These are phyloP conservation scores for Solenopsis fugax DNA, from an alignment of 1,140 invertebrate genomes.

Conservation along the genomic window DNA sequence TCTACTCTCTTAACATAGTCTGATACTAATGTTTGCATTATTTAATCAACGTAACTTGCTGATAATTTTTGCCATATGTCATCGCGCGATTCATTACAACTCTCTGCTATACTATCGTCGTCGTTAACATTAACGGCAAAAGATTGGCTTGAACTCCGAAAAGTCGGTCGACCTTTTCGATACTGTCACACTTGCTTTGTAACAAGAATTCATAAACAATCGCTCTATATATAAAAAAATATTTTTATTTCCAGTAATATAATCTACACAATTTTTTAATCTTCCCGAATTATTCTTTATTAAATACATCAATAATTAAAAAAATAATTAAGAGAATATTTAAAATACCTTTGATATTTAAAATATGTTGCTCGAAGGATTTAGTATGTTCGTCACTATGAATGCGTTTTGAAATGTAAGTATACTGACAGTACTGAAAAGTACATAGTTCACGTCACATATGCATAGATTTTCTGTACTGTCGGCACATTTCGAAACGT, in stretches of 20 bases:
- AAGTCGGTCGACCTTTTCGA: background rate
- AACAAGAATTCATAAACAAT: background rate
- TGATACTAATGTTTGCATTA: slow-evolving; percentile 53
- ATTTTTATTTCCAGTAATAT: background rate
- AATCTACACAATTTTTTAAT: slow-evolving; percentile 8
- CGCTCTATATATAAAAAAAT: background rate
- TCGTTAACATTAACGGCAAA: background rate
- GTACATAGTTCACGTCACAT: no score
- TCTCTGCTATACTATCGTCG: background rate
- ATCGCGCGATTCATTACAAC: slow-evolving; percentile 28
- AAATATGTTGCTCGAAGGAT: background rate
- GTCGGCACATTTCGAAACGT: no score
- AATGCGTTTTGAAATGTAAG: no score
- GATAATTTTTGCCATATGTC: slow-evolving; percentile 20
- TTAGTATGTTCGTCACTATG: background rate
- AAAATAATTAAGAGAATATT: background rate
- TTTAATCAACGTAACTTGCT: slow-evolving; percentile 61
- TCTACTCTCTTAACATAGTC: slow-evolving; percentile 21
- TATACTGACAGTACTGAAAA: no score
- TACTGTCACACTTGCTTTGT: background rate
- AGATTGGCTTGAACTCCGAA: background rate
- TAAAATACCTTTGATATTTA: background rate
- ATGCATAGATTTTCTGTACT: no score
- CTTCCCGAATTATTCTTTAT: background rate
- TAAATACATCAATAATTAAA: background rate